Evolutionary conservation across 2,113 vertebrate genomes (phyloP).

Genomic region (Myotis brandtii): DNA sequence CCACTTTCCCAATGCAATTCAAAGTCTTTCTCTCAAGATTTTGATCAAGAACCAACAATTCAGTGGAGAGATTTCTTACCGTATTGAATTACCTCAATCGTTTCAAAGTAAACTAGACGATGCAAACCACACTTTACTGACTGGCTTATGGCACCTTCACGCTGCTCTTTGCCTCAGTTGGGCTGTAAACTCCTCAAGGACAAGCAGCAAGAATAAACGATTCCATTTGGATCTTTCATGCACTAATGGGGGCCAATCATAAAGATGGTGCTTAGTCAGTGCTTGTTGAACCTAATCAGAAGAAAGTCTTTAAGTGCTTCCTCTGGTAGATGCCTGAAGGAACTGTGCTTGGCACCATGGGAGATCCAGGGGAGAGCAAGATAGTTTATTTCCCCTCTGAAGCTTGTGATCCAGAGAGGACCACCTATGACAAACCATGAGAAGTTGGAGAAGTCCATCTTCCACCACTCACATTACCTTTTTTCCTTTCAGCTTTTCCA

Average conservation of each 20-base stretch:
- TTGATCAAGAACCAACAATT: slow-evolving; percentile 17
- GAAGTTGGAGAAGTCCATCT: neutral
- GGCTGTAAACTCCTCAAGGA: neutral
- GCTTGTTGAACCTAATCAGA: neutral
- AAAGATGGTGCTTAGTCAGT: neutral
- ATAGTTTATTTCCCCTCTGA: neutral
- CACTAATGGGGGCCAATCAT: neutral
- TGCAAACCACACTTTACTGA: neutral
- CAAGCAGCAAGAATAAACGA: neutral
- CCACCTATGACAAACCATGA: neutral
- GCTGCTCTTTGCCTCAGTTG: neutral
- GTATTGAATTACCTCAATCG: neutral
- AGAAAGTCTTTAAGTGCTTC: neutral
- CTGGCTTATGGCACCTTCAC: neutral
- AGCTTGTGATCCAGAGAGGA: neutral
- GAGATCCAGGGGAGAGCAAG: neutral
- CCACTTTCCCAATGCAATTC: neutral
- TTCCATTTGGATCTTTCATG: neutral
- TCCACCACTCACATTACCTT: neutral
- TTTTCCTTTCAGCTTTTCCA: neutral
- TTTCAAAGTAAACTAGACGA: neutral
- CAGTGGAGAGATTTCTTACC: neutral
- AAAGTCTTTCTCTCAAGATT: neutral
- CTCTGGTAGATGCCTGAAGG: neutral
- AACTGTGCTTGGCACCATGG: neutral